phyloP scores from a whole-genome alignment of 2,797 vertebrate species.

The Pipistrellus pipistrellus region DNA sequence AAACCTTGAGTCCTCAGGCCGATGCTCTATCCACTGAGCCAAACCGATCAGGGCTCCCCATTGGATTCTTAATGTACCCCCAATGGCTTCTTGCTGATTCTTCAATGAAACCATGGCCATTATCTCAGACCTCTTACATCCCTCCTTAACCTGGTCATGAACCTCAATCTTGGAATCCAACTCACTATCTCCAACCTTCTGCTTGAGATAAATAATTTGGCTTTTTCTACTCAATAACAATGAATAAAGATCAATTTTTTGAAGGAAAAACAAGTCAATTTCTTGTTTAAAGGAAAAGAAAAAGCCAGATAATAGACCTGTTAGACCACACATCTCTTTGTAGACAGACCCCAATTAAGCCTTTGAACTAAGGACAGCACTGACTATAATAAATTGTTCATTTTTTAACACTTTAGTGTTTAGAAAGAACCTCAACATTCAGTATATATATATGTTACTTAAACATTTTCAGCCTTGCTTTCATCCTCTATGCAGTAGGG shows the following conservation, averaged over 20 bases:
- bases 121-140: background rate
- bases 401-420: background rate
- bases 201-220: background rate
- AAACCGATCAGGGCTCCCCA: background rate
- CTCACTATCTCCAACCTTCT: background rate
- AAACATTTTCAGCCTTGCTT: constrained; percentile 1
- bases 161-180: background rate
- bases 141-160: background rate
- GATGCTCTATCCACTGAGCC: no score
- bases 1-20: no score
- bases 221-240: background rate
- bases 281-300: constrained; percentile 7
- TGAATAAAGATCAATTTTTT: background rate
- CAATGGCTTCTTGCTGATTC: background rate
- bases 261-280: background rate
- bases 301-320: background rate
- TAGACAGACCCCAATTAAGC: background rate
- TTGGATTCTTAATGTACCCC: background rate
- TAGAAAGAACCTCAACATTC: background rate
- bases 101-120: background rate
- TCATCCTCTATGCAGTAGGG: background rate
- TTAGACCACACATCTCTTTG: background rate
- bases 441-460: background rate
- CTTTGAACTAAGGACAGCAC: background rate
- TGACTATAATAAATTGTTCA: background rate